Evolutionary conservation across 1,140 invertebrate species (phyloP), one percentile per base, ranked within the genome.

Genomic region (Batillaria attramentaria): DNA sequence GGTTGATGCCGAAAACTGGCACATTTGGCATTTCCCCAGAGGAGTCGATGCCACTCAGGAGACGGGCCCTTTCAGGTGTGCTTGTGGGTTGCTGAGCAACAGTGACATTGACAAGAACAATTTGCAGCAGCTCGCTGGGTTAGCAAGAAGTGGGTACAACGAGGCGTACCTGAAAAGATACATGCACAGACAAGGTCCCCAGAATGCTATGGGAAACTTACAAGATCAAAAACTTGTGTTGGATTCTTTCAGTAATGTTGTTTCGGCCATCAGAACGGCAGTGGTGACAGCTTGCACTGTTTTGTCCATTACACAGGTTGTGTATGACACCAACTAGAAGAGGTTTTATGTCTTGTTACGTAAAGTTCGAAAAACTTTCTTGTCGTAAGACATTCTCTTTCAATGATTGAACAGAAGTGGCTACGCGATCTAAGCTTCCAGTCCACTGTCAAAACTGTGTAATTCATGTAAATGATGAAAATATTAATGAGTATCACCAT

Each of bases 281-380:
- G 73, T 41, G 13, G 31, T 75, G 73, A 75, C 57, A 10, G 73
- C 73, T 10, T 31, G 20, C 31, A 65, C 73, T 13, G 73, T 75
- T 20, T 35, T 75, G 54, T 75, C 73, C 18, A 41, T 75, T 16
- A 75, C 73, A 4, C 73, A 75, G 57, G 60, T 54, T 54, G 57
- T 75, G 3, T 57, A 75, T 75, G 73, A 75, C 28, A 20, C 57
- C 3, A 70, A 70, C 68, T 75, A 39, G 42, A 57, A 2, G 31
- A 28, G 16, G 8, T 69, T 1, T 24, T 37, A 33, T 24, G 24
- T 13, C 6, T 4, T 37, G 16, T 4, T 16, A 31, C 24, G 24
- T 5, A 10, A 35, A 13, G 10, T 42, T 16, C 13, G 6, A 8
- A 5, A 13, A 69, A 3, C 31, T 33, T 33, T 69, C 4, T 24